These are phyloP conservation scores for Poecilia wingei DNA, from an alignment of 2,797 vertebrate species.

Conservation along the genomic window DNA sequence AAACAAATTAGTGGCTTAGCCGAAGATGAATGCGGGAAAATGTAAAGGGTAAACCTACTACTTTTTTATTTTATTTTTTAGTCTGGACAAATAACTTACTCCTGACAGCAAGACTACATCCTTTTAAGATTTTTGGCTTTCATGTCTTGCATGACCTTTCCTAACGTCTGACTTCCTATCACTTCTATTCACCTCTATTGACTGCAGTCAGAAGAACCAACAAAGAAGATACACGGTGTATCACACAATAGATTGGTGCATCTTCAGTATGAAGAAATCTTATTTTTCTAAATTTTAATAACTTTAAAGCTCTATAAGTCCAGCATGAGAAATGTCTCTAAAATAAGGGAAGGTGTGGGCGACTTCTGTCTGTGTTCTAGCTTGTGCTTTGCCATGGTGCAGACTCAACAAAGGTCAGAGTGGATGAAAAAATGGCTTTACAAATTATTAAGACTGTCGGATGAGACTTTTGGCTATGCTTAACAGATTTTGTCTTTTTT, in stretches of 20 bases:
- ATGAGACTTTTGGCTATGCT: neutral
- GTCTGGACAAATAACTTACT: constrained; percentile 12
- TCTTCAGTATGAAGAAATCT: neutral
- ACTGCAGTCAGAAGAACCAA: neutral
- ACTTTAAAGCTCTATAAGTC: neutral
- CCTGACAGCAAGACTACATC: neutral
- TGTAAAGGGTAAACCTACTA: neutral
- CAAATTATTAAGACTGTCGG: neutral
- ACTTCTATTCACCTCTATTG: neutral
- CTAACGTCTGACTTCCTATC: neutral
- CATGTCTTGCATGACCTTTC: neutral
- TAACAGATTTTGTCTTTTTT: neutral
- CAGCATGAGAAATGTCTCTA: neutral
- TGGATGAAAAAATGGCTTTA: neutral
- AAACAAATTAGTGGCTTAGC: neutral
- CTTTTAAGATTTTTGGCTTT: neutral
- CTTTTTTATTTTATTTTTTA: neutral
- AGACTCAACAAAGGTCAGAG: neutral
- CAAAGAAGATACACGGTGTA: neutral
- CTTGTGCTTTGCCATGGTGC: neutral
- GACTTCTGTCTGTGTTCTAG: neutral
- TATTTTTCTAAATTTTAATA: neutral
- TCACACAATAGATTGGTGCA: neutral
- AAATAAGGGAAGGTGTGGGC: neutral
- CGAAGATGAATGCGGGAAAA: neutral